Evolutionary conservation across 2,113 vertebrate genomes (phyloP).

Genomic region (Electrona antarctica): DNA sequence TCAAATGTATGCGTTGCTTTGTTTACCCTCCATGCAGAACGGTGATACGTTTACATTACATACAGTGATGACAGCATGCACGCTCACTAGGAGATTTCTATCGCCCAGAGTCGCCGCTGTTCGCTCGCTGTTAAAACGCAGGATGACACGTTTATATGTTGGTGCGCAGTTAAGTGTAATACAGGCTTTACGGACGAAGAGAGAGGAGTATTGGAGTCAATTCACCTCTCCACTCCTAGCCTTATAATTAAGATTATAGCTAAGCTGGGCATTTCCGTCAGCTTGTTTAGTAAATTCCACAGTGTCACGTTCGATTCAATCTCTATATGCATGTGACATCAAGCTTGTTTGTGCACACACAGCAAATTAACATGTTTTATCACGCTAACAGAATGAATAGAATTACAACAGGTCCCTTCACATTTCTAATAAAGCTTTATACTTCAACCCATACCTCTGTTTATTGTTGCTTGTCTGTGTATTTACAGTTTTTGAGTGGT

Average conservation of each 20-base stretch:
- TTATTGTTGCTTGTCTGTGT: constrained; percentile 28
- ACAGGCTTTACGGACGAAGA: constrained; percentile 28
- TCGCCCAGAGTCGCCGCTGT: no score
- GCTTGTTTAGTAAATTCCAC: constrained; percentile 4
- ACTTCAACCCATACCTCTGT: constrained; percentile 23
- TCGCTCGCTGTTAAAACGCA: no score
- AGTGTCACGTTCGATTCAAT: constrained; percentile 12
- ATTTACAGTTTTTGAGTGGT: background rate
- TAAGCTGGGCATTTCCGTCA: constrained; percentile 30
- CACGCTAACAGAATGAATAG: constrained; percentile 38
- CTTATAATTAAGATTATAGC: constrained; percentile 6
- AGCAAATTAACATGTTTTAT: constrained; percentile 21
- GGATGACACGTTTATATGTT: no score
- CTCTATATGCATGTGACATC: constrained; percentile 48
- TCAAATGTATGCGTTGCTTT: no score
- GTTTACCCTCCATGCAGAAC: no score
- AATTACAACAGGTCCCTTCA: constrained; percentile 30
- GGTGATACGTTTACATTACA: no score
- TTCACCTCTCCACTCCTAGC: constrained; percentile 16
- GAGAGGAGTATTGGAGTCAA: constrained; percentile 8
- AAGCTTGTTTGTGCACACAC: constrained; percentile 20
- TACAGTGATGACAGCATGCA: no score
- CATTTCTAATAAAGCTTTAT: constrained; percentile 70
- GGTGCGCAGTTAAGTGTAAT: constrained; percentile 20
- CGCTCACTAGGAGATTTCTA: no score